A percentile compares a stretch with the other conserved stretches of the same genome.
Evolutionary conservation across 2,888 invertebrate genomes (phyloP).

Genomic region (Lepidonotus clava): DNA sequence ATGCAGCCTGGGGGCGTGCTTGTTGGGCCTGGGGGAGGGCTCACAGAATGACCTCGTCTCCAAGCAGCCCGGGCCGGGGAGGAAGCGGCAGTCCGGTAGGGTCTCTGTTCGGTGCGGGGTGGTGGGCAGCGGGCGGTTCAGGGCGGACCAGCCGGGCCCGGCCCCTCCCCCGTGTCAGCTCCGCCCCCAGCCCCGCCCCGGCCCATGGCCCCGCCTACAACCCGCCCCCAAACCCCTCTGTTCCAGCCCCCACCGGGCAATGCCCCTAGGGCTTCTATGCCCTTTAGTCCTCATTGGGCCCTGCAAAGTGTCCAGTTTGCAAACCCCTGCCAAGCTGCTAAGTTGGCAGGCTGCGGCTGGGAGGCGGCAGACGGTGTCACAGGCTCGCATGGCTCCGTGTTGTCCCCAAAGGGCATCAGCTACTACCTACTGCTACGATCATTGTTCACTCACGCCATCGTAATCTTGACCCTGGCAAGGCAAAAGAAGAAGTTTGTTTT

Average conservation of each 20-base stretch:
- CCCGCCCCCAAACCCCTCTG: not conserved
- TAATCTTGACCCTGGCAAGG: not conserved
- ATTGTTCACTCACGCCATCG: slow-evolving; percentile 19
- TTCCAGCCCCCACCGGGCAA: not conserved
- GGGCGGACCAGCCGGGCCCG: too few species aligned
- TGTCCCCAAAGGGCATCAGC: not conserved
- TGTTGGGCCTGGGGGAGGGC: too few species aligned
- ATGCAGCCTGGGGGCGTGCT: too few species aligned
- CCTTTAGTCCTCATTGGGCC: not conserved
- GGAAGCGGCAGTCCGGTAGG: too few species aligned
- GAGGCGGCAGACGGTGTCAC: not conserved
- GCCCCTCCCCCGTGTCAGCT: not conserved
- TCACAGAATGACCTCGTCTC: too few species aligned
- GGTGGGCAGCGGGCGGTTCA: too few species aligned
- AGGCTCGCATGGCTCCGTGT: not conserved
- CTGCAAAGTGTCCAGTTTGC: slow-evolving; percentile 21
- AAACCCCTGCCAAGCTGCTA: slow-evolving; percentile 24
- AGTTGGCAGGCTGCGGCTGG: not conserved
- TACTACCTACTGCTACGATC: not conserved
- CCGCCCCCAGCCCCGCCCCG: not conserved
- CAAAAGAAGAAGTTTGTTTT: not conserved
- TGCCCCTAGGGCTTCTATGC: not conserved
- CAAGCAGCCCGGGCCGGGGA: too few species aligned
- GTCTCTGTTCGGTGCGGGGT: too few species aligned
- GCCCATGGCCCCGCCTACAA: not conserved